Evolutionary conservation across 2,113 vertebrate genomes (phyloP).

Genomic region (Salminus brasiliensis): DNA sequence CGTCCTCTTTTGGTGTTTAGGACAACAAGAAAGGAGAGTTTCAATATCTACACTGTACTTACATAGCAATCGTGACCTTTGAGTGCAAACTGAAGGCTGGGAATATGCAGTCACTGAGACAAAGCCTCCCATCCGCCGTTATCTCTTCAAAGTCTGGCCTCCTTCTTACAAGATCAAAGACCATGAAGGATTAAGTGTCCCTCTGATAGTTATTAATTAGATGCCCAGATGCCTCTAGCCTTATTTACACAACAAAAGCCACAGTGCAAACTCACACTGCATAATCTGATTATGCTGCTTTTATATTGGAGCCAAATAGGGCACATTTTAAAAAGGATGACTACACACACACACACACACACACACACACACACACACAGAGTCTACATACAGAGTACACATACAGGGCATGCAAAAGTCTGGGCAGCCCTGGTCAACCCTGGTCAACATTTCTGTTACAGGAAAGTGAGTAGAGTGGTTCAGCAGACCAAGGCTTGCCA

Average conservation of each 20-base stretch:
- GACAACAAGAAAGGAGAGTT: neutral
- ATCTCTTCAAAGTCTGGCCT: constrained; percentile 9
- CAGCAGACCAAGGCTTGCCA: no score
- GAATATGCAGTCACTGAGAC: neutral
- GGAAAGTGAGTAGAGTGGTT: no score
- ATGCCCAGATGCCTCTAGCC: constrained; percentile 3
- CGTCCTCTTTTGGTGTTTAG: neutral
- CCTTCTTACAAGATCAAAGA: constrained; percentile 12
- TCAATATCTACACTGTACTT: neutral
- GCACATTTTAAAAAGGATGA: neutral
- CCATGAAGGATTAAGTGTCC: constrained; percentile 10
- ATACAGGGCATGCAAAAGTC: no score
- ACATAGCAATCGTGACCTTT: neutral
- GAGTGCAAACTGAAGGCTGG: neutral
- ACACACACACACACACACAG: no score
- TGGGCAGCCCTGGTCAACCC: no score
- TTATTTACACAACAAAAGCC: constrained; percentile 23
- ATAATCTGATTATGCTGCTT: neutral
- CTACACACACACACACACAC: no score
- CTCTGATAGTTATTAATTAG: constrained; percentile 17
- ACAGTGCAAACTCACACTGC: neutral
- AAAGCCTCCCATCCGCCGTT: neutral
- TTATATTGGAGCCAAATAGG: neutral
- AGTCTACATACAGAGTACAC: no score
- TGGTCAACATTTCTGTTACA: no score